Conservation (phyloP, 2,113 vertebrate genomes). For the Callionymus lyra region DNA sequence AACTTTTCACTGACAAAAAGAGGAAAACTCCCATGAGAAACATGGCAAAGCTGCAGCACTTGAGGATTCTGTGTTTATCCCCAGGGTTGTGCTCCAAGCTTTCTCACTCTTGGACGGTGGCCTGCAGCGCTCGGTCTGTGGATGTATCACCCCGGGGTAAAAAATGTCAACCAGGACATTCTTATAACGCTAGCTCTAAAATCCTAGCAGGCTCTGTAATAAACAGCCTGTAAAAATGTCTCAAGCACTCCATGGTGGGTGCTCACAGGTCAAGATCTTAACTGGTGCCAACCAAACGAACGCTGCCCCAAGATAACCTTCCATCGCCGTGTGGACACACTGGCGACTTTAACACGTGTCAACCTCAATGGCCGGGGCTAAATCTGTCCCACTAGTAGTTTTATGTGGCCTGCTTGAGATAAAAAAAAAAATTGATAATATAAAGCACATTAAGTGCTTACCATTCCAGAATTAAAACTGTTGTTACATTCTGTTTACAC, state of each 20-base stretch:
- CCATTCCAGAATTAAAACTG: too few relatives aligned
- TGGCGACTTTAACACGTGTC: conserved; percentile 27
- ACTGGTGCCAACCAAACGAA: conserved; percentile 21
- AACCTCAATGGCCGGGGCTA: too few relatives aligned
- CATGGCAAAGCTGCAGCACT: conserved; percentile 1
- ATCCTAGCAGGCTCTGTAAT: conserved; percentile 27
- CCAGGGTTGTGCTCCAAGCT: conserved; percentile 17
- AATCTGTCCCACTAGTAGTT: too few relatives aligned
- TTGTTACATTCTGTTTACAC: too few relatives aligned
- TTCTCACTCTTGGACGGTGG: conserved; percentile 22
- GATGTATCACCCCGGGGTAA: conserved; percentile 32
- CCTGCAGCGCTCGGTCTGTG: conserved; percentile 30
- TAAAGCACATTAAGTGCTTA: too few relatives aligned
- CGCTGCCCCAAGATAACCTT: conserved; percentile 8
- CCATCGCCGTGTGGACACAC: conserved; percentile 9
- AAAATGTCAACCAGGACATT: conserved; percentile 43
- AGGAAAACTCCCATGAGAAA: conserved; percentile 10
- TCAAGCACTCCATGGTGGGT: conserved; percentile 8
- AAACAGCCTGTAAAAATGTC: conserved; percentile 24
- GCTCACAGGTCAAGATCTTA: conserved; percentile 19
- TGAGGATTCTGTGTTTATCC: conserved; percentile 32
- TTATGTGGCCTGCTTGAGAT: too few relatives aligned
- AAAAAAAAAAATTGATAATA: too few relatives aligned
- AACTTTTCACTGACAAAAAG: conserved; percentile 12
- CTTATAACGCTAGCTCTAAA: conserved; percentile 29